These are phyloP conservation scores for Castor canadensis DNA, from an alignment of 2,113 vertebrate genomes.

Conservation along the genomic window DNA sequence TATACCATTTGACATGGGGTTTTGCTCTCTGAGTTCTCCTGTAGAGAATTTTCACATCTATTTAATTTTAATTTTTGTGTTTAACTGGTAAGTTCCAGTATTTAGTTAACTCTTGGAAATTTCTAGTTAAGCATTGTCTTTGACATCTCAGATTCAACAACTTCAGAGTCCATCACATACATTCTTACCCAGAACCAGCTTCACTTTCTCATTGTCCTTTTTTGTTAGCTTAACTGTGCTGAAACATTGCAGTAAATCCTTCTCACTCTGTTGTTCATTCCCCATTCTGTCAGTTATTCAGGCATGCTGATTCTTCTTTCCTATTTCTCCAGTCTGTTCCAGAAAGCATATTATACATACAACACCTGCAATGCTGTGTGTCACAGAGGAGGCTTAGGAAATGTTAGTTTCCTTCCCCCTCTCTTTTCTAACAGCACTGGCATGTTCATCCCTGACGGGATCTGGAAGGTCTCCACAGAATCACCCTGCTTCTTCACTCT, in stretches of 20 bases:
- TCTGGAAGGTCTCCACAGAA: background rate
- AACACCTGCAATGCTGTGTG: background rate
- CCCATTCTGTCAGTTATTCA: background rate
- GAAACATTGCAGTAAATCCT: background rate
- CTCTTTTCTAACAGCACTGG: background rate
- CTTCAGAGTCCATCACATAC: background rate
- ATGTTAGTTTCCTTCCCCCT: background rate
- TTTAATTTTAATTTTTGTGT: background rate
- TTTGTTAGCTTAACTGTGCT: constrained; percentile 12
- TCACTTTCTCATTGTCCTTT: background rate
- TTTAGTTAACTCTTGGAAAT: background rate
- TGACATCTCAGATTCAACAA: background rate
- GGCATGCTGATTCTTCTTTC: too few species aligned
- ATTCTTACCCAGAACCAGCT: background rate
- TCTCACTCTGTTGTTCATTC: background rate
- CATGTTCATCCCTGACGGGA: too few species aligned
- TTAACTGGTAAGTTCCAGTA: background rate
- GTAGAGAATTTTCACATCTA: background rate
- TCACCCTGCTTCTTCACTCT: background rate
- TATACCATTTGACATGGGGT: background rate
- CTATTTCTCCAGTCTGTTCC: background rate
- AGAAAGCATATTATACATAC: background rate
- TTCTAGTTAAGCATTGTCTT: background rate
- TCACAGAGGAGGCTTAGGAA: background rate
- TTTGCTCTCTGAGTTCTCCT: background rate